Conservation (phyloP, 2,113 vertebrate species). For the Odocoileus virginianus region DNA sequence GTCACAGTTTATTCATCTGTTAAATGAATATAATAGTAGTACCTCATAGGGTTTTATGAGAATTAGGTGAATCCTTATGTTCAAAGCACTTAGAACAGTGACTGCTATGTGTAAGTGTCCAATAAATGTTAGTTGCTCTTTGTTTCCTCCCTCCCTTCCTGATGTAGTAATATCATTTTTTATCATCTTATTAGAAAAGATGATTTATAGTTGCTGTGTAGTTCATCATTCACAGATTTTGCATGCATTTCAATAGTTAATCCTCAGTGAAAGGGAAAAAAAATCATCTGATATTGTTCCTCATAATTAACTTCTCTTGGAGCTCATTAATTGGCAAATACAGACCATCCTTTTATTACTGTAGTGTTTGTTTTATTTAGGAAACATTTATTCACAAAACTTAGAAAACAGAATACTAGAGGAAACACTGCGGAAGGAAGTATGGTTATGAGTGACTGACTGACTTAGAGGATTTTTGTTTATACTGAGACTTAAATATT, state of each 20-base stretch:
- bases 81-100: neutral
- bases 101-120: neutral
- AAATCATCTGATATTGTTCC: neutral
- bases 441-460: neutral
- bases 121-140: neutral
- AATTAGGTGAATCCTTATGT: neutral
- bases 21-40: neutral
- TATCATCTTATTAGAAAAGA: neutral
- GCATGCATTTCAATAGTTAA: neutral
- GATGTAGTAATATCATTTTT: neutral
- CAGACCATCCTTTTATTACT: neutral
- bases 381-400: neutral
- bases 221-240: neutral
- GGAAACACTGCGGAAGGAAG: neutral
- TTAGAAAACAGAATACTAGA: constrained; percentile 14
- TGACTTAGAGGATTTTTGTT: constrained; percentile 22
- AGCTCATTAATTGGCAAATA: neutral
- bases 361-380: neutral
- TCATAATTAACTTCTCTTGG: neutral
- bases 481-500: neutral
- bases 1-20: neutral
- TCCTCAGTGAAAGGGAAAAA: neutral
- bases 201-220: neutral
- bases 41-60: neutral
- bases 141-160: too few relatives aligned